phyloP scores from a whole-genome alignment of 2,888 invertebrate genomes.

The Entomobrya proxima region DNA sequence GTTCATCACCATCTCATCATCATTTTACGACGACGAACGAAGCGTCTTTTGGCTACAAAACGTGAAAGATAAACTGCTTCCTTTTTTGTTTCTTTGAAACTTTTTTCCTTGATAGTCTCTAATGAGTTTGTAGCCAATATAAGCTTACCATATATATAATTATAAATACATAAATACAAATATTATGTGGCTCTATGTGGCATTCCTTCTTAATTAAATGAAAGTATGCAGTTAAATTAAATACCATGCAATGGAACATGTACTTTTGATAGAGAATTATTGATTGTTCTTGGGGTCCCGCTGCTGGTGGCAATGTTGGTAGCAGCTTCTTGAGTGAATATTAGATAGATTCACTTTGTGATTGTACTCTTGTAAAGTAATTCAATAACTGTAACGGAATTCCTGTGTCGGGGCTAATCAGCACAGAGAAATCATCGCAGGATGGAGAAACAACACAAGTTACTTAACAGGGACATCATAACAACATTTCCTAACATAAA shows the following conservation, averaged over 20 bases:
- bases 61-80: constrained; percentile 15
- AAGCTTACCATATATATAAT: no score
- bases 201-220: no score
- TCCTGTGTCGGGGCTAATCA: not conserved
- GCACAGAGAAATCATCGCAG: not conserved
- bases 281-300: not conserved
- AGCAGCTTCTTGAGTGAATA: no score
- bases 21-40: no score
- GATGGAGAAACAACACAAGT: constrained; percentile 18
- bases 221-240: constrained; percentile 11
- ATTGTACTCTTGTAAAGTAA: not conserved
- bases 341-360: not conserved
- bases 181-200: no score
- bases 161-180: constrained; percentile 5
- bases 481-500: not conserved
- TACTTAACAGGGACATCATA: constrained; percentile 14
- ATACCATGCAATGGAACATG: not conserved
- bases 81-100: not conserved
- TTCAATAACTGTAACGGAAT: constrained; percentile 24
- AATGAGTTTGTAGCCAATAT: no score
- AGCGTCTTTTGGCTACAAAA: not conserved
- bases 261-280: not conserved
- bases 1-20: not conserved
- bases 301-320: not conserved
- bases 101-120: not conserved